These are phyloP conservation scores for Trachemys scripta DNA, from an alignment of 2,113 vertebrate species.

Conservation along the genomic window DNA sequence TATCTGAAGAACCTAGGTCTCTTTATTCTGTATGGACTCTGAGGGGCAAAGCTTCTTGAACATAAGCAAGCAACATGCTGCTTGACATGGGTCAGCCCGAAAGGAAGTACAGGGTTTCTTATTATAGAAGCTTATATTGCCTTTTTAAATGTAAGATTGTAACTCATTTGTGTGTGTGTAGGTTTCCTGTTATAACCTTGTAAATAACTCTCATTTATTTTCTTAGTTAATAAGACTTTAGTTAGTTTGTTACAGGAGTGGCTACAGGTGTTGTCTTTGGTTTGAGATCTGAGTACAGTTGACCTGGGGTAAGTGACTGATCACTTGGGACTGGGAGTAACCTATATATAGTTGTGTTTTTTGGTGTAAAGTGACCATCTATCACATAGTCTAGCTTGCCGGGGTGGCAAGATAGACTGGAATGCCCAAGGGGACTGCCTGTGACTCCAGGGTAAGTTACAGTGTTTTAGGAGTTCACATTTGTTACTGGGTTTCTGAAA, in stretches of 20 bases:
- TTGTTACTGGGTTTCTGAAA: neutral
- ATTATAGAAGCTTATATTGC: neutral
- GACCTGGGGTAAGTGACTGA: neutral
- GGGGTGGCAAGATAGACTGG: neutral
- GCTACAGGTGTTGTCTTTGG: neutral
- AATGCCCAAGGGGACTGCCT: neutral
- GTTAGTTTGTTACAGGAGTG: neutral
- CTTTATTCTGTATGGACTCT: neutral
- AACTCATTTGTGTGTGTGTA: neutral
- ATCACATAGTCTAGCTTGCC: neutral
- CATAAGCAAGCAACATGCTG: neutral
- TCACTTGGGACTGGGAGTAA: neutral
- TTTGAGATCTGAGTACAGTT: neutral
- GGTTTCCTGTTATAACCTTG: neutral
- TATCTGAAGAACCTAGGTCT: neutral
- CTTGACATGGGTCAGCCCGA: too few relatives aligned
- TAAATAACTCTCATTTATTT: neutral
- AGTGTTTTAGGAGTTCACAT: neutral
- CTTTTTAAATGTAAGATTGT: neutral
- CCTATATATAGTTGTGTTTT: neutral
- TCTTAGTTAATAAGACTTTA: neutral
- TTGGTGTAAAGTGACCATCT: neutral
- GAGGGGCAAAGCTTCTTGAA: neutral
- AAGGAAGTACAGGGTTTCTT: neutral
- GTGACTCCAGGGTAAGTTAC: neutral